A percentile compares a stretch with the other conserved stretches of the same genome.
Conservation (phyloP, 2,888 invertebrate species). For the Leptopilina syphax region DNA sequence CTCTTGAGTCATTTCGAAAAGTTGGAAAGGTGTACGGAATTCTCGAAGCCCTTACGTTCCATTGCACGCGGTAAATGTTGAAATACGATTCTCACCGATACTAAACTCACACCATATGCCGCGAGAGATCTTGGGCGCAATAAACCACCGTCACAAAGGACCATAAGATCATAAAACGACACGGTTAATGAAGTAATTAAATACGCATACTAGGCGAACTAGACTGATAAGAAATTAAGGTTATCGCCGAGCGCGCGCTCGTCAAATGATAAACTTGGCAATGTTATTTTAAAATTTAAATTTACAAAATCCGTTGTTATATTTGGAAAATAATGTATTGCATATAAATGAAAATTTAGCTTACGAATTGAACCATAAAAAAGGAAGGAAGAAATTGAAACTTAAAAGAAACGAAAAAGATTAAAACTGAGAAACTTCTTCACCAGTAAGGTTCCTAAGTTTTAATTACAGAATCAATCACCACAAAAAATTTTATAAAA, state of each 20-base stretch:
- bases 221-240: constrained; percentile 4
- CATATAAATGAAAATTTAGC: neutral
- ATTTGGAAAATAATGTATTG: neutral
- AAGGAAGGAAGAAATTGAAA: too few relatives aligned
- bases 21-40: constrained; percentile 40
- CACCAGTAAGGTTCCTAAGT: too few relatives aligned
- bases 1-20: neutral
- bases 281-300: neutral
- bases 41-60: constrained; percentile 52
- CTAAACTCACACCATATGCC: constrained; percentile 54
- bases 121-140: constrained; percentile 48
- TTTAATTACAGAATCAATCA: too few relatives aligned
- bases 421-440: too few relatives aligned
- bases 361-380: neutral
- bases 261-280: constrained; percentile 1
- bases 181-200: constrained; percentile 60
- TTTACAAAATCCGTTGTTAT: neutral
- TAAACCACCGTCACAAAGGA: constrained; percentile 48
- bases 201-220: constrained; percentile 33
- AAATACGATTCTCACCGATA: constrained; percentile 55
- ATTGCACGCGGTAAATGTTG: constrained; percentile 55
- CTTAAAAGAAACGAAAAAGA: too few relatives aligned
- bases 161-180: constrained; percentile 38
- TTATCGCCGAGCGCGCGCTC: neutral
- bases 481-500: too few relatives aligned